phyloP scores from a whole-genome alignment of 2,113 vertebrate genomes.

The Neofelis nebulosa region DNA sequence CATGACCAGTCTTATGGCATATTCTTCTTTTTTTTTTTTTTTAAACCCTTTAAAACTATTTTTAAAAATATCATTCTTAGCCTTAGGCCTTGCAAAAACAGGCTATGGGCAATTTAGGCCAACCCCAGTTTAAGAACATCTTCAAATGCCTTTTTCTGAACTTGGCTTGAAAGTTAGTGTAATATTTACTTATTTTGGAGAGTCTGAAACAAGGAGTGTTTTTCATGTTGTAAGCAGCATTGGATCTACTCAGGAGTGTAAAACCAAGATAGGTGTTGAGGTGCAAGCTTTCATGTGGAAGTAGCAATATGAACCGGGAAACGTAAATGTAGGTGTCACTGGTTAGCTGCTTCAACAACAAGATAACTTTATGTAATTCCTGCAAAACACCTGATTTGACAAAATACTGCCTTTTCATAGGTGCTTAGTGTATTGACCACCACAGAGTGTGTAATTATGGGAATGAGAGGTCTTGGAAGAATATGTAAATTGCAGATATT shows the following conservation, averaged over 20 bases:
- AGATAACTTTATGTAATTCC: not conserved
- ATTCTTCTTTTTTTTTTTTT: not conserved
- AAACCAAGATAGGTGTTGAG: not conserved
- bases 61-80: not conserved
- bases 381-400: slow-evolving; percentile 7
- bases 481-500: not conserved
- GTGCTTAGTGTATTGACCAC: not conserved
- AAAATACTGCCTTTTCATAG: not conserved
- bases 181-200: slow-evolving; percentile 39
- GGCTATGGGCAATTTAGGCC: not conserved
- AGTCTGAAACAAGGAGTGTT: not conserved
- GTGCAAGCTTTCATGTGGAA: not conserved
- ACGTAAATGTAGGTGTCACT: not conserved
- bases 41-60: not conserved
- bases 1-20: not conserved
- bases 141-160: not conserved
- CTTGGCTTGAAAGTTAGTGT: not conserved
- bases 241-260: not conserved
- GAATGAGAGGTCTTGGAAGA: not conserved
- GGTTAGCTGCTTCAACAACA: not conserved
- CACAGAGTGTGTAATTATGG: not conserved
- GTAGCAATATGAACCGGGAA: not conserved
- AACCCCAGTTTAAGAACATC: not conserved
- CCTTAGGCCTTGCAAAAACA: not conserved
- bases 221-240: not conserved